Percentiles rank a stretch among this genome's conserved stretches.
Conservation (phyloP, 2,797 vertebrate genomes). For the Buceros bicornis region DNA sequence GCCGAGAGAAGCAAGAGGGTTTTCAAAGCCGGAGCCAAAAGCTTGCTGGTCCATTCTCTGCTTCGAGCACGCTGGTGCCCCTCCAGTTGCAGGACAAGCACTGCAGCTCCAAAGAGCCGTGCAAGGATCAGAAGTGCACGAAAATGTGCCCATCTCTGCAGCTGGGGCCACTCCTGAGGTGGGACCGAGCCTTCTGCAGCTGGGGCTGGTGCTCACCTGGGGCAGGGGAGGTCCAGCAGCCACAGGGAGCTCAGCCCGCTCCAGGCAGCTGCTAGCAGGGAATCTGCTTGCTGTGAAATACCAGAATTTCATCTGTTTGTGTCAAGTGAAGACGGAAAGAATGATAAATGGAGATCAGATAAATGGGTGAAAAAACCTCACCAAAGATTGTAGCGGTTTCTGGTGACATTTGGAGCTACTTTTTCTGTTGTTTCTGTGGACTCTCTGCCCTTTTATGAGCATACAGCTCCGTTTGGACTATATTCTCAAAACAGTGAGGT, state of each 20-base stretch:
- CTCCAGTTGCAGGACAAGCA: background rate
- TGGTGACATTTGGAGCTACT: slow-evolving; percentile 20
- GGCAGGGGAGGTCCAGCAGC: too few species aligned
- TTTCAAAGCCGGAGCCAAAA: background rate
- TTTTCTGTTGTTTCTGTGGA: background rate
- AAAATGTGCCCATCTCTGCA: rapidly evolving
- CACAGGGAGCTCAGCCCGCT: rapidly evolving
- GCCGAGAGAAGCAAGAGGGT: background rate
- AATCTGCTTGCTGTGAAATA: background rate
- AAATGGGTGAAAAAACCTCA: background rate
- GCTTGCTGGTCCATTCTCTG: background rate
- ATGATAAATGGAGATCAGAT: slow-evolving; percentile 1
- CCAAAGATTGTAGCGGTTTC: background rate
- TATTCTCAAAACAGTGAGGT: background rate
- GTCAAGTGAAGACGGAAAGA: background rate
- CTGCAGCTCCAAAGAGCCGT: too few species aligned
- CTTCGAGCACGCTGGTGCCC: rapidly evolving
- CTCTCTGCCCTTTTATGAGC: slow-evolving; percentile 15
- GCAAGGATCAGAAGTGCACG: background rate
- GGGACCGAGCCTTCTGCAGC: background rate
- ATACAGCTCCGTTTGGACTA: background rate
- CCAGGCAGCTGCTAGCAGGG: background rate
- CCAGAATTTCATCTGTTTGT: background rate
- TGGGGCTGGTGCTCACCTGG: background rate
- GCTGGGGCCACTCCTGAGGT: background rate